Evolutionary conservation across 1,140 invertebrate genomes (phyloP).

Genomic region (Agraylea sexmaculata): DNA sequence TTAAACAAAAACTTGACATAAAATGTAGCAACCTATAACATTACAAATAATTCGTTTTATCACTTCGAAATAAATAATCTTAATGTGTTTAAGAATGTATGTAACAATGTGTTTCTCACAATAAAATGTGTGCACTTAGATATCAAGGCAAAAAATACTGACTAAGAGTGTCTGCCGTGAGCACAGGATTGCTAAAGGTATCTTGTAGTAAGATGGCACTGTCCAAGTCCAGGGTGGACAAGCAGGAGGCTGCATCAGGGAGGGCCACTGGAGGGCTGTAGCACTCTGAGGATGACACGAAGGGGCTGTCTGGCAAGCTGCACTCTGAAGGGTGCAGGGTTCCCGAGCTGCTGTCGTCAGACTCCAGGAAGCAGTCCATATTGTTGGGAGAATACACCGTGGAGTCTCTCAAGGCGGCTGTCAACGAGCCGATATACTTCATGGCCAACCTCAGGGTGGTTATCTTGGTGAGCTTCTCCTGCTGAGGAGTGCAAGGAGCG

Average conservation of each 20-base stretch:
- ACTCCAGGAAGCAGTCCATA: conserved; percentile 16
- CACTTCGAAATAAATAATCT: too few species aligned
- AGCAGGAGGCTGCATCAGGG: conserved; percentile 18
- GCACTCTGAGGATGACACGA: conserved; percentile 18
- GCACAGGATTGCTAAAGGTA: conserved; percentile 16
- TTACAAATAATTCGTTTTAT: too few species aligned
- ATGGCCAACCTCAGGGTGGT: conserved; percentile 76
- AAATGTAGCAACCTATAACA: too few species aligned
- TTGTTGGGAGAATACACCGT: conserved; percentile 13
- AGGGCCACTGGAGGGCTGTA: conserved; percentile 19
- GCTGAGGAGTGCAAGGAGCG: conserved; percentile 36
- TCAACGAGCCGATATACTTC: conserved; percentile 68
- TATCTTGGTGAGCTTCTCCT: conserved; percentile 79
- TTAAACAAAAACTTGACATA: too few species aligned
- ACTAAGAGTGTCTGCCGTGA: conserved; percentile 18
- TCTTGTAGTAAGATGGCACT: conserved; percentile 19
- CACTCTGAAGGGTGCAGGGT: conserved; percentile 16
- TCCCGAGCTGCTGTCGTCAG: conserved; percentile 19
- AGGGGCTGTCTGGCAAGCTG: conserved; percentile 19
- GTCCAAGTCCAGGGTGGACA: conserved; percentile 20
- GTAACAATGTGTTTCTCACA: too few species aligned
- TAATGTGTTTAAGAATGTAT: too few species aligned
- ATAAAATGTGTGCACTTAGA: too few species aligned
- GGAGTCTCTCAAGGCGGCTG: conserved; percentile 26
- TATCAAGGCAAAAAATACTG: conserved; percentile 21